A percentile compares a stretch with the other conserved stretches of the same genome.
Conservation (phyloP, 2,797 vertebrate species). For the Crossoptilon crossoptilon region DNA sequence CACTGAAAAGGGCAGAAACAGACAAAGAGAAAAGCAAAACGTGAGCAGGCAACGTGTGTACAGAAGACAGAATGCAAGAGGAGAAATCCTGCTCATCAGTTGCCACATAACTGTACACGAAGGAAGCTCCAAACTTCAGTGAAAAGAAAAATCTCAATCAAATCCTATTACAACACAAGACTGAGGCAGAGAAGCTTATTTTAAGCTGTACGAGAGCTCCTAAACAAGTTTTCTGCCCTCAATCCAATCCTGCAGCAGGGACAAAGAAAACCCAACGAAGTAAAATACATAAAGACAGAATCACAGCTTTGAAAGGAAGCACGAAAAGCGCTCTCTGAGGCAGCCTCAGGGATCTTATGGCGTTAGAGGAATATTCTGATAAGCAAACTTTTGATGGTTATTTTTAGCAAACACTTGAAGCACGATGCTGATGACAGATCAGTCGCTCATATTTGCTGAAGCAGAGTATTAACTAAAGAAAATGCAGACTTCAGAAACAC, state of each 20-base stretch:
- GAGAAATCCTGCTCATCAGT: background rate
- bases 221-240: background rate
- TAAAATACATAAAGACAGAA: background rate
- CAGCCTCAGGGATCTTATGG: background rate
- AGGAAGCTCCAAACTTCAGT: background rate
- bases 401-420: background rate
- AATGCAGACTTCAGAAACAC: background rate
- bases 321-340: background rate
- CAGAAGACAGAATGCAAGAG: background rate
- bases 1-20: accelerated
- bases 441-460: background rate
- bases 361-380: background rate
- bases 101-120: background rate
- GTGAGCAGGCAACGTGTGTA: accelerated
- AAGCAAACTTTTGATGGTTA: background rate
- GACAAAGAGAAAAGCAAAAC: background rate
- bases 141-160: background rate
- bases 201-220: background rate
- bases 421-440: background rate
- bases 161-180: background rate
- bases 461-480: background rate
- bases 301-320: background rate
- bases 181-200: background rate
- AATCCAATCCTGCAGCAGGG: background rate
- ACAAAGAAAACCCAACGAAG: background rate